Base-by-base conservation (phyloP, 2,113 vertebrate species). In the Gadus macrocephalus region DNA sequence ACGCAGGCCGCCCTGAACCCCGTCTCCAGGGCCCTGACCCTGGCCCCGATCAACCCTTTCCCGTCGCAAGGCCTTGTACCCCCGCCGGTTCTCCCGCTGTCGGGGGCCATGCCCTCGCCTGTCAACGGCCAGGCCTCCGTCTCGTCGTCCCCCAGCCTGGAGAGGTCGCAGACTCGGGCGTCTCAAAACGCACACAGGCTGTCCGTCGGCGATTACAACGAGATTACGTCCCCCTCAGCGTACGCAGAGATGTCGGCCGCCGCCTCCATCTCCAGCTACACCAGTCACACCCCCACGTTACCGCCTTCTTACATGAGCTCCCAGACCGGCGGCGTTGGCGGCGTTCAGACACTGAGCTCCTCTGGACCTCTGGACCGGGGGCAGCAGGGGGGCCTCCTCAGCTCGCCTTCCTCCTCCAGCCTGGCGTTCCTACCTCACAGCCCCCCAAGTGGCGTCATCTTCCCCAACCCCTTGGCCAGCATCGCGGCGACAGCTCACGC, bases 371-470 rank as follows among this genome's bases (percentile, higher is more conserved):
- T 93, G 31, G 81, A 92, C 8, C 80, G 94, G 81, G 93, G 92
- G 74, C 94, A 92, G 74, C 94, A 92, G 5, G 90, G 87, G 77
- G 84, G 88, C 64, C 90, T 94, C 78, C 91, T 94, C 71, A 85
- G 90, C 84, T 88, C 94, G 3, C 85, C 94, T 73, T 90, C 94
- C 9, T 85, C 94, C 75, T 90, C 94, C 88, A 90, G 86, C 88
- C 91, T 98, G 90, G 92, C 95, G 83, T 94, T 96, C 90, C 94
- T 96, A 96, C 96, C 97, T 96, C 96, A 96, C 83, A 95, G 92
- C 81, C 95, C 96, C 9, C 92, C 95, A 28, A 94, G 92, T 77
- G 93, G 94, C 0, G 96, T 98, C 83, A 98, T 98, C 85, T 99
- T 98, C 84, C 97, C 97, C 85, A 98, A 98, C 67, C 97, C 96